Percentiles rank a stretch among this genome's conserved stretches.
Conservation (phyloP, 1,140 invertebrate genomes). For the Tetramorium parvispinum region DNA sequence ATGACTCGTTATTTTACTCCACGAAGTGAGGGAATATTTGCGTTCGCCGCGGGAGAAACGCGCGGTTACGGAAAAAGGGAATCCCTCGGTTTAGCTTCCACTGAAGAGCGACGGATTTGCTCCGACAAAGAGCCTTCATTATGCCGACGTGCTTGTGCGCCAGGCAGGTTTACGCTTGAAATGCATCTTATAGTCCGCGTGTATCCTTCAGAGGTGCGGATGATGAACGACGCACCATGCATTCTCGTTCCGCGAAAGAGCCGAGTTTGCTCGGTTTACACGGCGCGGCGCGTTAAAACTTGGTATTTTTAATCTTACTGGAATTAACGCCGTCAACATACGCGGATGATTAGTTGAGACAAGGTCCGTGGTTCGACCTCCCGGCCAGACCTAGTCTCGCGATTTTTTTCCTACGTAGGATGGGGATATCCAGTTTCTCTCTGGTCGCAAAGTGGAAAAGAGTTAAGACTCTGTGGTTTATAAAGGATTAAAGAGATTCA, state of each 20-base stretch:
- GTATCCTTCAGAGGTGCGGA: constrained; percentile 22
- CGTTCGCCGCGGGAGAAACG: not conserved
- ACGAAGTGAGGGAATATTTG: not conserved
- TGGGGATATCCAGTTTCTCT: too few species aligned
- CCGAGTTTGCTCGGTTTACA: not conserved
- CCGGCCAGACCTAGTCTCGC: too few species aligned
- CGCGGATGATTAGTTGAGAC: too few species aligned
- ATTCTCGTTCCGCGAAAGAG: constrained; percentile 26
- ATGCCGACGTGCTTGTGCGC: not conserved
- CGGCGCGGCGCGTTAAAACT: not conserved
- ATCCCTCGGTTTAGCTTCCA: not conserved
- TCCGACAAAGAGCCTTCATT: constrained; percentile 28
- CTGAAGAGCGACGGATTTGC: not conserved
- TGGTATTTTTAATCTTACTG: not conserved
- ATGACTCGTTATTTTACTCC: constrained; percentile 1
- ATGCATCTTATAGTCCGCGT: constrained; percentile 26
- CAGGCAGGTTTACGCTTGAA: constrained; percentile 37
- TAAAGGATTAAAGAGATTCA: too few species aligned
- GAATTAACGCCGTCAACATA: not conserved
- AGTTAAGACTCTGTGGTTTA: too few species aligned
- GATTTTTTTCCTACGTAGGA: too few species aligned
- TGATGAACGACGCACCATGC: constrained; percentile 36
- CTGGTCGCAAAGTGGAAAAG: too few species aligned
- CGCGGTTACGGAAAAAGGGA: not conserved
- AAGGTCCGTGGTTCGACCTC: too few species aligned